These are phyloP conservation scores for Harpalus rufipes DNA, from an alignment of 2,888 invertebrate genomes.

Conservation along the genomic window DNA sequence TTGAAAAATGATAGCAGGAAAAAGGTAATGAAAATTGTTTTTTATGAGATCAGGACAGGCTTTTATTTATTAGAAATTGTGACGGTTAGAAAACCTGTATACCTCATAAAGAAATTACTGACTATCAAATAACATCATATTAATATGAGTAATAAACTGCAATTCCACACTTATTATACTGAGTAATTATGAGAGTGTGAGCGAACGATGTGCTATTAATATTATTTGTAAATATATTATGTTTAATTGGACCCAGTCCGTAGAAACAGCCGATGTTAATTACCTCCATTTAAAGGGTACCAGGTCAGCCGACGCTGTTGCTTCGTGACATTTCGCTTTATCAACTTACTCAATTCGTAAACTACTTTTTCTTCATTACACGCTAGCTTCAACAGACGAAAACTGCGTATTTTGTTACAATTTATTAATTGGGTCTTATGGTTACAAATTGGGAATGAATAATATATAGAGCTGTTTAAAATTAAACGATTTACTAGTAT, in stretches of 20 bases:
- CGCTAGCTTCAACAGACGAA: neutral
- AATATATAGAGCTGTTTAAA: too few relatives aligned
- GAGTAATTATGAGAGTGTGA: neutral
- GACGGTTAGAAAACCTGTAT: too few relatives aligned
- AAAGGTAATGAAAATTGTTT: too few relatives aligned
- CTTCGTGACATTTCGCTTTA: slow-evolving; percentile 36
- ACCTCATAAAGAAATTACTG: too few relatives aligned
- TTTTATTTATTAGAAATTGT: too few relatives aligned
- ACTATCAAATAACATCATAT: too few relatives aligned
- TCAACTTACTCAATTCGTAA: neutral
- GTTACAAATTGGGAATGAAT: neutral
- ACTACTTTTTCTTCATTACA: slow-evolving; percentile 16
- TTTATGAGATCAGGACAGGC: too few relatives aligned
- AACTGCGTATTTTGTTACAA: neutral
- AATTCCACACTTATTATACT: neutral
- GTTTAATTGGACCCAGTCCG: slow-evolving; percentile 21
- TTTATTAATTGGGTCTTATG: neutral
- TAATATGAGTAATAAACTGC: too few relatives aligned
- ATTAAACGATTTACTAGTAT: too few relatives aligned
- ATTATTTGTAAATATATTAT: slow-evolving; percentile 27
- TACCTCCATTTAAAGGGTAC: slow-evolving; percentile 30
- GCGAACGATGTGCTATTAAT: slow-evolving; percentile 10
- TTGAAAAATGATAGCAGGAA: too few relatives aligned
- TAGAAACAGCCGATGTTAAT: slow-evolving; percentile 8
- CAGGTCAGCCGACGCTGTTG: slow-evolving; percentile 30